Conservation (phyloP, 92 coral and sea anemone species). For the Muricea muricata region DNA sequence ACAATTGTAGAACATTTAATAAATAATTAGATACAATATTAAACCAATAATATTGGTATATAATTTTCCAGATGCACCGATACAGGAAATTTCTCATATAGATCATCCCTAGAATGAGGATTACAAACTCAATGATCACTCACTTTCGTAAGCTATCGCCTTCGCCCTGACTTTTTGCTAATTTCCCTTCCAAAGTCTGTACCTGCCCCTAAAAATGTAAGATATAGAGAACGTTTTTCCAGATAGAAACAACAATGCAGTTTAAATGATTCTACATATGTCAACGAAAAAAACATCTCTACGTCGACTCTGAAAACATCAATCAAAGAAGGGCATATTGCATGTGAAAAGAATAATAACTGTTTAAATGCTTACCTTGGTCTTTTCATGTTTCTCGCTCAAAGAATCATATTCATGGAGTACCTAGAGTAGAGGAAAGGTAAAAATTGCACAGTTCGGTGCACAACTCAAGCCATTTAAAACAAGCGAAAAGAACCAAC, state of each 20-base stretch:
- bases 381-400: background rate
- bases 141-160: slow-evolving; percentile 15
- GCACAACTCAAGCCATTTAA: no score
- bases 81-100: no score
- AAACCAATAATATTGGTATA: no score
- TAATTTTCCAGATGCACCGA: no score
- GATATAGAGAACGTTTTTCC: no score
- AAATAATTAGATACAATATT: no score
- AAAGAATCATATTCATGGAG: slow-evolving; percentile 22
- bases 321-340: background rate
- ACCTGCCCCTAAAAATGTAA: background rate
- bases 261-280: background rate
- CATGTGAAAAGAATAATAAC: no score
- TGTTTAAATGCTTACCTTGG: background rate
- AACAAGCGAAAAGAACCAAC: background rate
- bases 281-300: background rate
- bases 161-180: slow-evolving; percentile 6
- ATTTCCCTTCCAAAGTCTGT: slow-evolving; percentile 16
- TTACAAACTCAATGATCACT: background rate
- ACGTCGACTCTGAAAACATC: background rate
- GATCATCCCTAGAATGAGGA: no score
- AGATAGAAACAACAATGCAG: no score
- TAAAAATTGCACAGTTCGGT: no score
- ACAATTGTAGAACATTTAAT: no score
- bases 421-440: background rate